Percentiles rank a stretch among this genome's conserved stretches.
These are phyloP conservation scores for Vultur gryphus DNA, from an alignment of 2,797 vertebrate species.

Conservation along the genomic window DNA sequence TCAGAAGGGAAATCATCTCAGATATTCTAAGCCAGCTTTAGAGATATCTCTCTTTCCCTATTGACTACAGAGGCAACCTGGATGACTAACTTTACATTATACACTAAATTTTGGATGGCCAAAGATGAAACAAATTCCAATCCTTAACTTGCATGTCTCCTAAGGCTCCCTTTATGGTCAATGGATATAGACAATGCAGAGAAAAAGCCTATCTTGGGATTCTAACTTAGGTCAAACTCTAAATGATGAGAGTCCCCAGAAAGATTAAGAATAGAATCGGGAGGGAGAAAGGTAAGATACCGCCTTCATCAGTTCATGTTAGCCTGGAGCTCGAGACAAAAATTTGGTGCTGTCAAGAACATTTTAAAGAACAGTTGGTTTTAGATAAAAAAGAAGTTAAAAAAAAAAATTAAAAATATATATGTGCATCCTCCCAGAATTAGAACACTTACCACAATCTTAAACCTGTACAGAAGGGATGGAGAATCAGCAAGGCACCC, in stretches of 20 bases:
- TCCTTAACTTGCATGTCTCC: background rate
- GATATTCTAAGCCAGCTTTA: background rate
- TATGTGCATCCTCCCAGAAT: background rate
- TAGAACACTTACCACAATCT: slow-evolving; percentile 86
- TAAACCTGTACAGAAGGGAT: slow-evolving; percentile 89
- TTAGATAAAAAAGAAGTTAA: background rate
- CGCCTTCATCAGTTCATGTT: background rate
- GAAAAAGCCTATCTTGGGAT: background rate
- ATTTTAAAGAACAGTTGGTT: background rate
- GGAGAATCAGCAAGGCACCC: slow-evolving; percentile 92
- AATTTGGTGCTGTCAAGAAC: accelerated
- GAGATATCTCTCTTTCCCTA: background rate
- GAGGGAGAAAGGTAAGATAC: background rate
- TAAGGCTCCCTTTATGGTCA: background rate
- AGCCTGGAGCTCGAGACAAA: background rate
- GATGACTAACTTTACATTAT: background rate
- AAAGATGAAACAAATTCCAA: background rate
- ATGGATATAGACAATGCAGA: background rate
- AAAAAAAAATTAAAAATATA: background rate
- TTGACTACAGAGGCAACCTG: background rate
- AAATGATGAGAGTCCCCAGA: background rate
- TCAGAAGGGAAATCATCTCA: background rate
- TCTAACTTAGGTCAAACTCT: background rate
- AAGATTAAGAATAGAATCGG: background rate
- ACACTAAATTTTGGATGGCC: background rate